These are phyloP conservation scores for Chelonoidis abingdonii DNA, from an alignment of 2,113 vertebrate species.

Conservation along the genomic window DNA sequence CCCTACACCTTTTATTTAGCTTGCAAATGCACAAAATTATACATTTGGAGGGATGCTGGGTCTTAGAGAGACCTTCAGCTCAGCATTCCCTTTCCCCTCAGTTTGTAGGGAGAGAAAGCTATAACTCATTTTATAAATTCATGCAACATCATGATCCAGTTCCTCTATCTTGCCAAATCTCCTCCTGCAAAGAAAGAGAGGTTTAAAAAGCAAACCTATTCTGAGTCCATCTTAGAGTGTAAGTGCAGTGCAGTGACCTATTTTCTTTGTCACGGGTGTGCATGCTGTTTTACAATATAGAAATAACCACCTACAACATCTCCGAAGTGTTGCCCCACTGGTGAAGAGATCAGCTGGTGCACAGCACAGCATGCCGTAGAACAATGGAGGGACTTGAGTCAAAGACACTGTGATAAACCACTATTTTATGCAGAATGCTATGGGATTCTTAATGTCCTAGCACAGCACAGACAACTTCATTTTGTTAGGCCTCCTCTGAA, in stretches of 20 bases:
- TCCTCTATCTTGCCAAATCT: fast-evolving
- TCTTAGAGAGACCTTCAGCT: neutral
- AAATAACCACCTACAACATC: neutral
- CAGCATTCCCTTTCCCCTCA: neutral
- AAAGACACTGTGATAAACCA: neutral
- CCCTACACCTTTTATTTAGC: too few relatives aligned
- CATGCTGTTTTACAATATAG: too few relatives aligned
- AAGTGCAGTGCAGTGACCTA: neutral
- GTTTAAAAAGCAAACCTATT: neutral
- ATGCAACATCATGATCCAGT: too few relatives aligned
- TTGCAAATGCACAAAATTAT: neutral
- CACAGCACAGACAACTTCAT: neutral
- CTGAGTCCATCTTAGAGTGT: neutral
- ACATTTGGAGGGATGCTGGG: neutral
- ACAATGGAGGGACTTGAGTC: neutral
- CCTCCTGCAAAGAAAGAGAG: fast-evolving
- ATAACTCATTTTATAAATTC: neutral
- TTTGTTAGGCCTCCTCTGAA: neutral
- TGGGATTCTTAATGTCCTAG: neutral
- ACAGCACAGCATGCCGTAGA: fast-evolving
- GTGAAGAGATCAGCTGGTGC: neutral
- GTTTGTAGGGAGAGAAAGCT: neutral
- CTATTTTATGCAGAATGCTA: neutral
- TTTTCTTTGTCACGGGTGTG: too few relatives aligned
- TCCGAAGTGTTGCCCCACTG: fast-evolving